Evolutionary conservation across 2,797 vertebrate species (phyloP).

Genomic region (Chiloscyllium punctatum): DNA sequence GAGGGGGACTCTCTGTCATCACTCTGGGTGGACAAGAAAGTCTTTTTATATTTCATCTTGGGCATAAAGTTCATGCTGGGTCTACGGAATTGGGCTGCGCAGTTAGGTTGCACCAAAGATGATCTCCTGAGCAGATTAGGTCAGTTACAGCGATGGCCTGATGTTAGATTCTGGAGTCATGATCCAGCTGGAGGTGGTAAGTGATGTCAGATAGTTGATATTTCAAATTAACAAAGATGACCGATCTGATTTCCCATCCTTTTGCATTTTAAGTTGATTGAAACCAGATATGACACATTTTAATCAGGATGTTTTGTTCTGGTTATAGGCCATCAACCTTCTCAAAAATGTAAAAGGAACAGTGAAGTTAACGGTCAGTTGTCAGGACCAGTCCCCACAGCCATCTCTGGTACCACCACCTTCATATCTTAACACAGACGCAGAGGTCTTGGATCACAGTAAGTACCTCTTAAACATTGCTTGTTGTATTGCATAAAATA

Average conservation of each 20-base stretch:
- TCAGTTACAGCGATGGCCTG: background rate
- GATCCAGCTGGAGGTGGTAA: background rate
- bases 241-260: background rate
- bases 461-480: slow-evolving; percentile 40
- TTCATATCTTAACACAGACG: slow-evolving; percentile 57
- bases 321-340: slow-evolving; percentile 55
- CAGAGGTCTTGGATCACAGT: slow-evolving; percentile 59
- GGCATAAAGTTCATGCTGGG: no score
- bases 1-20: no score
- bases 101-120: no score
- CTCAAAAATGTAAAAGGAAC: slow-evolving; percentile 56
- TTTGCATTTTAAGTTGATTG: background rate
- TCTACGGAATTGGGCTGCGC: no score
- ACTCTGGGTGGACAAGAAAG: no score
- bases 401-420: slow-evolving; percentile 44
- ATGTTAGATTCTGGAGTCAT: background rate
- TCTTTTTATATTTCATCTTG: no score
- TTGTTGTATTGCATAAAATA: background rate
- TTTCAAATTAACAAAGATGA: background rate
- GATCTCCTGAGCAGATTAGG: background rate
- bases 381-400: slow-evolving; percentile 53
- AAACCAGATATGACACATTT: background rate
- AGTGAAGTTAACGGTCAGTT: slow-evolving; percentile 46
- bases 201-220: background rate
- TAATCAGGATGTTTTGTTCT: background rate